Evolutionary conservation across 2,113 vertebrate genomes (phyloP).

Genomic region (Zosterops pallidus): DNA sequence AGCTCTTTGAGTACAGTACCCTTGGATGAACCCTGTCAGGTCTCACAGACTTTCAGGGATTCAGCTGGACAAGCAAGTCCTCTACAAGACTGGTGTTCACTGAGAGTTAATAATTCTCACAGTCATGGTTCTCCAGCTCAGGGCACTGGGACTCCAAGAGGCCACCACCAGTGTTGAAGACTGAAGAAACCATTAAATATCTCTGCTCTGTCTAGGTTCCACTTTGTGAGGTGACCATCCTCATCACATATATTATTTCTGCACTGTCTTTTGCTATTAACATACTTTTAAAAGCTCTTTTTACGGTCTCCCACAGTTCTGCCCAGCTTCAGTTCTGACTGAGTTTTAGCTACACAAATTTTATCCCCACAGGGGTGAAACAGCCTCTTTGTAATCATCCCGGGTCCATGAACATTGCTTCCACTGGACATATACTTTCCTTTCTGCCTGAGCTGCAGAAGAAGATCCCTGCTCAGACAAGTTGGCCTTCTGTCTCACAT

Average conservation of each 20-base stretch:
- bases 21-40: neutral
- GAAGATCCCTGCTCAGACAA: neutral
- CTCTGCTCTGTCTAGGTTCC: neutral
- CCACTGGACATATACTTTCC: neutral
- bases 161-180: neutral
- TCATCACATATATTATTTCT: neutral
- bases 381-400: neutral
- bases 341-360: neutral
- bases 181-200: neutral
- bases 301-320: neutral
- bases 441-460: neutral
- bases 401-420: fast-evolving
- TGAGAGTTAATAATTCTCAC: neutral
- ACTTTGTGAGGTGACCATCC: neutral
- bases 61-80: neutral
- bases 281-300: neutral
- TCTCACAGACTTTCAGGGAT: fast-evolving
- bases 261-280: neutral
- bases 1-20: neutral
- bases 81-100: neutral
- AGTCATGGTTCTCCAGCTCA: neutral
- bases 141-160: neutral
- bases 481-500: neutral
- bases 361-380: neutral
- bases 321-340: neutral